Conservation (phyloP, 2,888 invertebrate species). For the Xylota sylvarum region DNA sequence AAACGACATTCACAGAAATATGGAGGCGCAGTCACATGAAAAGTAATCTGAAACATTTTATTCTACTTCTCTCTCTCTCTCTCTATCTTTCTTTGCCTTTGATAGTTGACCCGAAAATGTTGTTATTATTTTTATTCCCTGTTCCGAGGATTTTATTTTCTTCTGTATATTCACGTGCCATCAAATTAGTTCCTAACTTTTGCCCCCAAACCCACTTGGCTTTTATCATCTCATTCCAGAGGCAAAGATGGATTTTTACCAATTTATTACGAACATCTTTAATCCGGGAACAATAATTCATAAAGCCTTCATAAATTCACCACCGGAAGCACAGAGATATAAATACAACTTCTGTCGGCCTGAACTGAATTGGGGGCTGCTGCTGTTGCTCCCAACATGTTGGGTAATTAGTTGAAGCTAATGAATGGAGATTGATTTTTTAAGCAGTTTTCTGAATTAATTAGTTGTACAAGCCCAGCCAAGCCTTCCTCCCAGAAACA, state of each 20-base stretch:
- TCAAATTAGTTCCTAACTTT: conserved; percentile 62
- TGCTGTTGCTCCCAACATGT: conserved; percentile 46
- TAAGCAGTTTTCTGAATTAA: conserved; percentile 60
- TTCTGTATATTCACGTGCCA: conserved; percentile 49
- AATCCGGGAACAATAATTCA: conserved; percentile 72
- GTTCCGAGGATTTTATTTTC: conserved; percentile 21
- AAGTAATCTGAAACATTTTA: conserved; percentile 68
- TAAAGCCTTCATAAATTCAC: conserved; percentile 65
- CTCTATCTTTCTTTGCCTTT: conserved; percentile 47
- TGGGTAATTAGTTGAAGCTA: conserved; percentile 68
- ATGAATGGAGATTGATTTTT: conserved; percentile 75
- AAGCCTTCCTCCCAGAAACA: conserved; percentile 4
- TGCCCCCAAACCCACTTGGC: not conserved
- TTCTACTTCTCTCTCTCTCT: conserved; percentile 1
- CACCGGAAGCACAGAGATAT: conserved; percentile 68
- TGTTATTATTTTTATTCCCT: conserved; percentile 57
- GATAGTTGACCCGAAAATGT: conserved; percentile 70
- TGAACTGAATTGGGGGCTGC: too few relatives aligned
- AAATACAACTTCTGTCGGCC: conserved; percentile 10
- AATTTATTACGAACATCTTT: conserved; percentile 74
- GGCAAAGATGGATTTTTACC: conserved; percentile 67
- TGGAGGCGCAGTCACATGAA: conserved; percentile 65
- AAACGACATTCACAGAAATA: conserved; percentile 51
- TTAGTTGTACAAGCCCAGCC: conserved; percentile 53
- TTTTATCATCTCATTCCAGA: conserved; percentile 26